Conservation (phyloP, 2,113 vertebrate genomes). For the Lamprotornis superbus region DNA sequence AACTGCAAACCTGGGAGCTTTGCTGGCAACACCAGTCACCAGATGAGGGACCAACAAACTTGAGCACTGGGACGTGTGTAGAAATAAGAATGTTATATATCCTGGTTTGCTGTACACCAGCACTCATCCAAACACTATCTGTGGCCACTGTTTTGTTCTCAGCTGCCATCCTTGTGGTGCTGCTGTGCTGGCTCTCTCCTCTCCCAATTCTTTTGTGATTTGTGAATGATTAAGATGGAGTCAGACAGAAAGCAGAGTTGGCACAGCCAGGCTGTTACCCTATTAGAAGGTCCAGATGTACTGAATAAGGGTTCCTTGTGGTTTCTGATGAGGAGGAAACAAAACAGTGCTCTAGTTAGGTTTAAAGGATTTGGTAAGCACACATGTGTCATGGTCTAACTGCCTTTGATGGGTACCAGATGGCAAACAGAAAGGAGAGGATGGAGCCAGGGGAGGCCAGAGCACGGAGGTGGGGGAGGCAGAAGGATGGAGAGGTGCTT, state of each 20-base stretch:
- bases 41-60: accelerated
- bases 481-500: background rate
- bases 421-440: constrained; percentile 41
- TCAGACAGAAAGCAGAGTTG: constrained; percentile 54
- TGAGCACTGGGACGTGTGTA: accelerated
- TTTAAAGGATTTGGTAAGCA: constrained; percentile 57
- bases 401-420: constrained; percentile 64
- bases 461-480: background rate
- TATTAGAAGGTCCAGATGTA: constrained; percentile 66
- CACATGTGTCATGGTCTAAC: constrained; percentile 44
- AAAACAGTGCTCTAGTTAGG: constrained; percentile 54
- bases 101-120: background rate
- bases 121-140: accelerated
- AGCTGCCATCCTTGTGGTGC: background rate
- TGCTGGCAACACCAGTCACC: background rate
- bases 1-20: background rate
- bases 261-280: constrained; percentile 48
- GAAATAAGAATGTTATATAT: background rate
- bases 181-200: constrained; percentile 10
- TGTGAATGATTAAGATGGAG: constrained; percentile 54
- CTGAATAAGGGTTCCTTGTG: constrained; percentile 39
- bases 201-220: constrained; percentile 47
- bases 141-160: background rate
- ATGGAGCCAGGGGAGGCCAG: background rate
- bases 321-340: constrained; percentile 62